Base-by-base conservation (phyloP, 2,888 invertebrate genomes). In the Hemistola chrysoprasaria region DNA sequence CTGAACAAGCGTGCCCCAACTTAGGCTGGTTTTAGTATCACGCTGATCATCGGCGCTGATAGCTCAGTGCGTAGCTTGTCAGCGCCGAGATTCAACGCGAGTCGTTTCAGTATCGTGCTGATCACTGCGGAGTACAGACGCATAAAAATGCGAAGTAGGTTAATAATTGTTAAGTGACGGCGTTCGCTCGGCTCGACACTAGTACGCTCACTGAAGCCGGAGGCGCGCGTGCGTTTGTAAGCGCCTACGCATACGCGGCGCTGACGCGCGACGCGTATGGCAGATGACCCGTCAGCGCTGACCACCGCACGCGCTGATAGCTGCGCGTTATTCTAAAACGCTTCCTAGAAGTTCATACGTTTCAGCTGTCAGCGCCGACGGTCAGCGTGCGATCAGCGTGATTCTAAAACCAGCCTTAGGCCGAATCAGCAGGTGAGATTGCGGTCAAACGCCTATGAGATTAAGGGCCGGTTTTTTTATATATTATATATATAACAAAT, bases 91-190 rank as follows among this genome's bases (percentile, higher is more conserved):
- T 22, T 49, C 44, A 49, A 31, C 39, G 47, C 29, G 47, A 26
- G 28, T 25, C 53, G 51, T 50, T 49, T 46, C 24, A 47, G 51
- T 50, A 46, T 47, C 44, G 46, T 47, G 33, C 50, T 42, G 39
- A 45, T 25, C 49, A 32, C 45, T 16, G 23, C 31, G 24, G 21
- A 22, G 47, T 46, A 46, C 45, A 53, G 49, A 50, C 47, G 43
- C 34, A 50, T 46, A 28, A 51, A 52, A 48, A 49, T 47, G 51
- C 51, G 46, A 36, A 47, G 47, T 37, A 48, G 39, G 44, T 51
- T 52, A 56, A 44, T 57, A 43, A 53, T 51, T 53, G 52, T 50
- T 48, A n/a, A n/a, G n/a, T 47, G 49, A 53, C 40, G 47, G 23
- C 52, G 49, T 53, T 40, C 46, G 43, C 47, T 49, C 44, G 11